Evolutionary conservation across 2,797 vertebrate genomes (phyloP).

Genomic region (Gymnopithys bicolor): DNA sequence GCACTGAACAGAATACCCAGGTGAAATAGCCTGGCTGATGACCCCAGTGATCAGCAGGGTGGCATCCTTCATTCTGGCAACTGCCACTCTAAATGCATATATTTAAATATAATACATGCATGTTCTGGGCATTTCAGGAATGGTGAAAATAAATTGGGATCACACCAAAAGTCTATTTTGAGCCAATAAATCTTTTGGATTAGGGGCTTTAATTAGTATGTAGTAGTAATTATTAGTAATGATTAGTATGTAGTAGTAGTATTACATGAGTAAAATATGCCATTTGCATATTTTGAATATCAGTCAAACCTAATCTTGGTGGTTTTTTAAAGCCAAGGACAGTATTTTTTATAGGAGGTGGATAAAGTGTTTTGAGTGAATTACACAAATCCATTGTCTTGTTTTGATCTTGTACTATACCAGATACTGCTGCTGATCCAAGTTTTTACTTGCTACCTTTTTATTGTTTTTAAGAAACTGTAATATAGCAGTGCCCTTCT

Average conservation of each 20-base stretch:
- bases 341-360: constrained; percentile 54
- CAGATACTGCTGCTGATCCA: constrained; percentile 15
- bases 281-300: constrained; percentile 12
- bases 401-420: constrained; percentile 39
- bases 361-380: constrained; percentile 1
- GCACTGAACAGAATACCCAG: background rate
- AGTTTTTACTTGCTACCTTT: constrained; percentile 55
- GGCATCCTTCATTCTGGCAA: background rate
- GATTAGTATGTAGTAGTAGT: background rate
- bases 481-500: constrained; percentile 23
- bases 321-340: constrained; percentile 42
- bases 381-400: background rate
- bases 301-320: background rate
- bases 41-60: background rate
- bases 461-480: constrained; percentile 52
- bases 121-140: background rate
- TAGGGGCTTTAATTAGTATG: background rate
- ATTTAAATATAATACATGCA: background rate
- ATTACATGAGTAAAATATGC: background rate
- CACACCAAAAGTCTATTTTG: background rate
- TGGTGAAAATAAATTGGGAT: background rate
- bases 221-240: background rate
- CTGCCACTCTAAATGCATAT: background rate
- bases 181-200: background rate
- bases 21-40: background rate